phyloP scores from a whole-genome alignment of 1,140 invertebrate species.

The Stegodyphus mimosarum region DNA sequence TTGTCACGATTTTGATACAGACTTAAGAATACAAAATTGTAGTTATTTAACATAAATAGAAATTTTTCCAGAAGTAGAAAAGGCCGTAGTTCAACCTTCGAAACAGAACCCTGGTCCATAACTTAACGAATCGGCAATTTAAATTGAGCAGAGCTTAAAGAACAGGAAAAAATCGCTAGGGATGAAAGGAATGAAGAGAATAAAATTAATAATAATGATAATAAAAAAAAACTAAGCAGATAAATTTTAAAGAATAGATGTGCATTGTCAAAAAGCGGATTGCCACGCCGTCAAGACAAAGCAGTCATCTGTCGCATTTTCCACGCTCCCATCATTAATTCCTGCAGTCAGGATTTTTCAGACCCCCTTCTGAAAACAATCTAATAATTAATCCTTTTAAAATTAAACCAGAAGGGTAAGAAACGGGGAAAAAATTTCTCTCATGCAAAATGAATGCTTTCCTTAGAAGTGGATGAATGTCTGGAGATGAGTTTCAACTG shows the following conservation, averaged over 20 bases:
- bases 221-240: not conserved
- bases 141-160: too few species aligned
- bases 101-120: too few species aligned
- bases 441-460: not conserved
- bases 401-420: not conserved
- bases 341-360: constrained; percentile 1
- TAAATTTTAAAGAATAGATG: not conserved
- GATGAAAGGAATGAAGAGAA: too few species aligned
- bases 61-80: too few species aligned
- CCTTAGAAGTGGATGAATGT: constrained; percentile 1
- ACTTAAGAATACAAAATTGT: too few species aligned
- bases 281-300: constrained; percentile 4
- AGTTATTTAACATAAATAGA: too few species aligned
- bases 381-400: constrained; percentile 48
- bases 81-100: too few species aligned
- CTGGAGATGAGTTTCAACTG: constrained; percentile 8
- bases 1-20: too few species aligned
- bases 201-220: not conserved
- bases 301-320: constrained; percentile 34
- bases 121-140: too few species aligned
- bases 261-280: constrained; percentile 7
- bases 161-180: too few species aligned
- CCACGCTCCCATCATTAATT: constrained; percentile 36
- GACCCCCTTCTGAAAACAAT: constrained; percentile 12
- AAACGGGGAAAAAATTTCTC: not conserved